phyloP scores from a whole-genome alignment of 2,888 invertebrate species.

The Ecliptopera silaceata region DNA sequence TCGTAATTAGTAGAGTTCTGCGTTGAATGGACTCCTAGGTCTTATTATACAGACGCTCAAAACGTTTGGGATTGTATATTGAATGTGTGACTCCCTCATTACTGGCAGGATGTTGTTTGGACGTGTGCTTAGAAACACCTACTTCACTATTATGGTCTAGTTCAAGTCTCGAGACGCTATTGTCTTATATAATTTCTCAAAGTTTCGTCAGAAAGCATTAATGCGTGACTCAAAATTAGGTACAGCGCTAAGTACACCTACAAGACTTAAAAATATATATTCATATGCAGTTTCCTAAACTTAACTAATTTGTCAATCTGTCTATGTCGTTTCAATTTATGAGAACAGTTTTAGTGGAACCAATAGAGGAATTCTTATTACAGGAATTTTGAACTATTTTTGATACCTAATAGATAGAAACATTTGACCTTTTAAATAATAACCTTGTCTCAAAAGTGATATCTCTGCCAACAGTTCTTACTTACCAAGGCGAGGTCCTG shows the following conservation, averaged over 20 bases:
- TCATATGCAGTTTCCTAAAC: no score
- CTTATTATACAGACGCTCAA: conserved; percentile 65
- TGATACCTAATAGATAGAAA: no score
- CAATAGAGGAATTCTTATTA: no score
- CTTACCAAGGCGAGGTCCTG: conserved; percentile 91
- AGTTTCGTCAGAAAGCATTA: neutral
- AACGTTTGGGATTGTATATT: conserved; percentile 42
- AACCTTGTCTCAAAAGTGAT: neutral
- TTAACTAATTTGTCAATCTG: no score
- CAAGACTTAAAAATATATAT: no score
- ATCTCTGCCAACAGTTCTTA: conserved; percentile 82
- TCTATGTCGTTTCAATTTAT: no score
- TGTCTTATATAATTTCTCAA: neutral
- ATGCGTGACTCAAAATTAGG: neutral
- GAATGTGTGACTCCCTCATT: conserved; percentile 37
- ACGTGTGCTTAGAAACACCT: conserved; percentile 18
- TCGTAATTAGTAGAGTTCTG: conserved; percentile 80
- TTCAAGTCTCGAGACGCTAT: conserved; percentile 1
- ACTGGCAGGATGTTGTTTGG: conserved; percentile 23
- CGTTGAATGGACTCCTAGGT: conserved; percentile 74
- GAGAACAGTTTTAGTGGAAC: no score
- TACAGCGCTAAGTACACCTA: no score
- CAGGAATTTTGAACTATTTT: no score
- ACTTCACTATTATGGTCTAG: conserved; percentile 12
- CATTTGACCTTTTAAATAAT: no score